Percentiles rank a stretch among this genome's conserved stretches.
Evolutionary conservation across 2,113 vertebrate genomes (phyloP).

Genomic region (Struthidea cinerea): DNA sequence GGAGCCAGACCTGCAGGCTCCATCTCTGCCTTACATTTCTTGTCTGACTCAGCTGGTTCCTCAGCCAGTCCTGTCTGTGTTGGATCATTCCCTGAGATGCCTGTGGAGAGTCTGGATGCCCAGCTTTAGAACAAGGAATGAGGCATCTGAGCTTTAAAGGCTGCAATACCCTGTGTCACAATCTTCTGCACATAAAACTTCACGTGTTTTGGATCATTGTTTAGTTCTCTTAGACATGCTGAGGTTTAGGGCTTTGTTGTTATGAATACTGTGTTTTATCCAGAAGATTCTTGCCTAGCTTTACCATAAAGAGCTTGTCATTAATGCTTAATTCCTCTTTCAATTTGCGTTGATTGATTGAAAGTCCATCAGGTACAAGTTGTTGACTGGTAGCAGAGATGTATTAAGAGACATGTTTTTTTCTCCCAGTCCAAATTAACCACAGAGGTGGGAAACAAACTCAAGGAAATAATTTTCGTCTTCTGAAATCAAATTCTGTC

Average conservation of each 20-base stretch:
- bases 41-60: background rate
- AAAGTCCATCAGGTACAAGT: background rate
- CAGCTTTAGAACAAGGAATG: background rate
- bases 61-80: background rate
- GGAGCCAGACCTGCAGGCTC: background rate
- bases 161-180: background rate
- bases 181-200: background rate
- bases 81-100: background rate
- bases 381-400: background rate
- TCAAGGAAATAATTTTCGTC: background rate
- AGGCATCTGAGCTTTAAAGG: background rate
- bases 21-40: background rate
- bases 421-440: background rate
- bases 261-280: background rate
- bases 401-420: background rate
- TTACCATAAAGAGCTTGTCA: background rate
- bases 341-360: background rate
- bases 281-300: background rate
- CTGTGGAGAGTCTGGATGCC: background rate
- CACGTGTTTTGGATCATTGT: background rate
- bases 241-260: background rate
- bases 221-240: background rate
- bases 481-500: background rate
- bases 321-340: background rate
- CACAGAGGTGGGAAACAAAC: background rate